Percentiles rank a stretch among this genome's conserved stretches.
These are phyloP conservation scores for Rhynchopsitta pachyrhyncha DNA, from an alignment of 2,113 vertebrate species.

Conservation along the genomic window DNA sequence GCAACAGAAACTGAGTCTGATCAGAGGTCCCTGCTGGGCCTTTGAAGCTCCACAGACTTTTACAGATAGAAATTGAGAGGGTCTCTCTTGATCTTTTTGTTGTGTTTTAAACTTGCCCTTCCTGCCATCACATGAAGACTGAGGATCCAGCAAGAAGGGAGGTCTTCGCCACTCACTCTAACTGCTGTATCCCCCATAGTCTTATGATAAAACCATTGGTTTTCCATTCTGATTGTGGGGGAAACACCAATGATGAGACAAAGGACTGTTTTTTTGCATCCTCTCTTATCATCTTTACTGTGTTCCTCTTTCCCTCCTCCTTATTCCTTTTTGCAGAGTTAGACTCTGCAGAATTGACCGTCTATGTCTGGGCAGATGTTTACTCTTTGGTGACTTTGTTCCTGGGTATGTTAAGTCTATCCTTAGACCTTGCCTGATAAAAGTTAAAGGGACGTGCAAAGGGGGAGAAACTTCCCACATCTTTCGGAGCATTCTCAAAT, in stretches of 20 bases:
- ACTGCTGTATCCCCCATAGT: not conserved
- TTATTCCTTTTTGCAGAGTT: not conserved
- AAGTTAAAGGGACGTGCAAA: not conserved
- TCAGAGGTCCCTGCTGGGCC: not conserved
- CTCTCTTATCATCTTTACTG: not conserved
- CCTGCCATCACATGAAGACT: not conserved
- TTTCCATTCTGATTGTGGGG: not conserved
- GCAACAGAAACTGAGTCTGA: not conserved
- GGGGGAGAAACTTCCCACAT: not conserved
- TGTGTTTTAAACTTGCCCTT: not conserved
- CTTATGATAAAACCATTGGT: not conserved
- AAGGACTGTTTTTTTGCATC: not conserved
- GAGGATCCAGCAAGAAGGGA: not conserved
- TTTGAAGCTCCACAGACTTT: not conserved
- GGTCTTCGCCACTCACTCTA: not conserved
- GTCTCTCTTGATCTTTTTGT: not conserved
- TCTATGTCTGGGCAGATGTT: not conserved
- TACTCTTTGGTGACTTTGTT: constrained; percentile 12
- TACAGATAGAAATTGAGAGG: not conserved
- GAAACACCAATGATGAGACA: not conserved
- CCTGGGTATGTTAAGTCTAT: not conserved
- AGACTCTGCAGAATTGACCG: constrained; percentile 31
- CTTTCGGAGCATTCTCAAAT: not conserved
- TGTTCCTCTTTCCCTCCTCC: not conserved
- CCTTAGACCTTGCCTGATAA: not conserved